phyloP scores from a whole-genome alignment of 2,797 vertebrate genomes.

The Australoheros facetus region DNA sequence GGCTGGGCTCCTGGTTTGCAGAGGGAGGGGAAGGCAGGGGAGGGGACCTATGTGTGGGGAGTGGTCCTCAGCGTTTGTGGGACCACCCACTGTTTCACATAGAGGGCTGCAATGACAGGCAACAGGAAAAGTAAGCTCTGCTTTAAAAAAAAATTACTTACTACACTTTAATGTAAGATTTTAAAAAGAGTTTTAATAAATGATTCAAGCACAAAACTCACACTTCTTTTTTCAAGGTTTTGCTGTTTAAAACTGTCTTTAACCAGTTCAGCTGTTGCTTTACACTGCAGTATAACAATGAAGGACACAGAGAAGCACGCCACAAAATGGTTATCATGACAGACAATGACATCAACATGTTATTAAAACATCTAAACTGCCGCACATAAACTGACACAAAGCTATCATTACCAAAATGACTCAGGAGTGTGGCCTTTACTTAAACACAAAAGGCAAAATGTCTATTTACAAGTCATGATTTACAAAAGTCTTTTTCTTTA shows the following conservation, averaged over 20 bases:
- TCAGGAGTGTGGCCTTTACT: constrained; percentile 35
- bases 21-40: constrained; percentile 75
- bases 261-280: constrained; percentile 3
- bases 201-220: background rate
- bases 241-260: background rate
- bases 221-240: background rate
- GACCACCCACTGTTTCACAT: constrained; percentile 75
- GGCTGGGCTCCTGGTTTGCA: constrained; percentile 77
- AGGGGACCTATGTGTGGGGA: constrained; percentile 72
- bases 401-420: constrained; percentile 61
- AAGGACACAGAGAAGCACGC: constrained; percentile 12
- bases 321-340: constrained; percentile 36
- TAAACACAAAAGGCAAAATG: constrained; percentile 30
- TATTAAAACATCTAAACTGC: constrained; percentile 52
- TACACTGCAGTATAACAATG: constrained; percentile 5
- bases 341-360: constrained; percentile 54
- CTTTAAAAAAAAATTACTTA: background rate
- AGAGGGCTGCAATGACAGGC: constrained; percentile 41
- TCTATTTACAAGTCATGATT: constrained; percentile 41
- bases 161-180: background rate
- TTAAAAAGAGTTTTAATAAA: background rate
- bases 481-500: background rate
- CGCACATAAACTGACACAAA: constrained; percentile 46
- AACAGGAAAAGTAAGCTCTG: constrained; percentile 28
- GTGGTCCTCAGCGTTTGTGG: constrained; percentile 69